phyloP scores from a whole-genome alignment of 2,797 vertebrate genomes.

The Calcarius lapponicus region DNA sequence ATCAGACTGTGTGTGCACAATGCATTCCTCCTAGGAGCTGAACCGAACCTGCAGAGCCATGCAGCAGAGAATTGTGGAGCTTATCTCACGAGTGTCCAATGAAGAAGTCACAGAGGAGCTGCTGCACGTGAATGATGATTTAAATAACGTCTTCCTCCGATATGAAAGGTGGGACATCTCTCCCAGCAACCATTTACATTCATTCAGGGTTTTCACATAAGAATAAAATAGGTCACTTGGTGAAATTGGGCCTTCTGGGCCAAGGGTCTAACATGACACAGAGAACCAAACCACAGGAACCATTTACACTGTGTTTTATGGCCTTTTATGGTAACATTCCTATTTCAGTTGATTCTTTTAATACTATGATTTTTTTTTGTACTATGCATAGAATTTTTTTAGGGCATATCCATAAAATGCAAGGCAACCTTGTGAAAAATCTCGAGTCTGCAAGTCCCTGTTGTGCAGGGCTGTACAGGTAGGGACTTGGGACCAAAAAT shows the following conservation, averaged over 20 bases:
- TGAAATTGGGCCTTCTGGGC: not conserved
- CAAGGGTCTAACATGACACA: not conserved
- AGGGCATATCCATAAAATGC: not conserved
- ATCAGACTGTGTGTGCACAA: conserved; percentile 8
- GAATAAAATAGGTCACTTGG: not conserved
- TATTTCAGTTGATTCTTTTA: not conserved
- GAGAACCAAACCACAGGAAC: conserved; percentile 3
- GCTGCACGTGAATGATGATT: conserved; percentile 94
- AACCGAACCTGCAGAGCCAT: conserved; percentile 95
- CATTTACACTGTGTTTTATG: not conserved
- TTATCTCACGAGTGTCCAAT: conserved; percentile 93
- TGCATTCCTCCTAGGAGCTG: conserved; percentile 84
- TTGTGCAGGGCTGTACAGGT: not conserved
- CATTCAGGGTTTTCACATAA: not conserved
- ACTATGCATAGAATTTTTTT: not conserved
- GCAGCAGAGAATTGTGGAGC: conserved; percentile 95
- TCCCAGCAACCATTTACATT: not conserved
- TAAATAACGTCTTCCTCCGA: conserved; percentile 97
- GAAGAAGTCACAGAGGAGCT: conserved; percentile 96
- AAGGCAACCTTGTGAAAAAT: not conserved
- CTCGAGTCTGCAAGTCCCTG: not conserved
- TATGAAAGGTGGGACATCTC: conserved; percentile 86
- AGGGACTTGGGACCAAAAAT: not conserved
- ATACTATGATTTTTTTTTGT: not conserved
- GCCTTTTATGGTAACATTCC: not conserved